phyloP scores from a whole-genome alignment of 2,797 vertebrate genomes.

The Chrosomus eos region DNA sequence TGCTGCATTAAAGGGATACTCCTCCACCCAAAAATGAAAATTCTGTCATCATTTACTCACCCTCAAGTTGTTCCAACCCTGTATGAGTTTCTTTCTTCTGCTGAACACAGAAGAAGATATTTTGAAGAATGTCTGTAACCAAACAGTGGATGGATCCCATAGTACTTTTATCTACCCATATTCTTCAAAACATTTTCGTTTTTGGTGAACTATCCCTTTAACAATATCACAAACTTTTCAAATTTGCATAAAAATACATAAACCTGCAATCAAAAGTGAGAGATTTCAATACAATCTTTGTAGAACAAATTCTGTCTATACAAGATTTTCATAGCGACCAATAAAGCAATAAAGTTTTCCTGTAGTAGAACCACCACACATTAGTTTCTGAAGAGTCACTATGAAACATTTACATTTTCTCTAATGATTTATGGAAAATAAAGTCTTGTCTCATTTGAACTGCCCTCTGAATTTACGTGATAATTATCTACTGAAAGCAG shows the following conservation, averaged over 20 bases:
- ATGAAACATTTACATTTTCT: slow-evolving; percentile 12
- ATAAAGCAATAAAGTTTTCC: not conserved
- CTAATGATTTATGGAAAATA: slow-evolving; percentile 38
- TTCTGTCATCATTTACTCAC: too few species aligned
- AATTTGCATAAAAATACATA: not conserved
- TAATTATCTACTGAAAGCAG: slow-evolving; percentile 58
- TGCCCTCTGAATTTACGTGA: slow-evolving; percentile 65
- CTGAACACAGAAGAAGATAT: too few species aligned
- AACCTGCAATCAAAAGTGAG: not conserved
- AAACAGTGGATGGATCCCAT: too few species aligned
- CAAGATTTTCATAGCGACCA: not conserved
- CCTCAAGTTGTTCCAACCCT: too few species aligned
- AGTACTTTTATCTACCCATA: too few species aligned
- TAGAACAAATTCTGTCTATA: not conserved
- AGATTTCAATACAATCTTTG: not conserved
- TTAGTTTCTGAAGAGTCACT: not conserved
- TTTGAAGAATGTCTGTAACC: too few species aligned
- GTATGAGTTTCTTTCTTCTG: too few species aligned
- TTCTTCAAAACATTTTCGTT: too few species aligned
- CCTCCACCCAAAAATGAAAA: too few species aligned
- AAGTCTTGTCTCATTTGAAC: slow-evolving; percentile 34
- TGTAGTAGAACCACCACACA: not conserved
- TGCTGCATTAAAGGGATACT: not conserved
- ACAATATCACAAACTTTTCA: not conserved
- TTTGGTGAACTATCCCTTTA: not conserved